phyloP scores from a whole-genome alignment of 1,140 invertebrate genomes.

The Zophobas atratus region DNA sequence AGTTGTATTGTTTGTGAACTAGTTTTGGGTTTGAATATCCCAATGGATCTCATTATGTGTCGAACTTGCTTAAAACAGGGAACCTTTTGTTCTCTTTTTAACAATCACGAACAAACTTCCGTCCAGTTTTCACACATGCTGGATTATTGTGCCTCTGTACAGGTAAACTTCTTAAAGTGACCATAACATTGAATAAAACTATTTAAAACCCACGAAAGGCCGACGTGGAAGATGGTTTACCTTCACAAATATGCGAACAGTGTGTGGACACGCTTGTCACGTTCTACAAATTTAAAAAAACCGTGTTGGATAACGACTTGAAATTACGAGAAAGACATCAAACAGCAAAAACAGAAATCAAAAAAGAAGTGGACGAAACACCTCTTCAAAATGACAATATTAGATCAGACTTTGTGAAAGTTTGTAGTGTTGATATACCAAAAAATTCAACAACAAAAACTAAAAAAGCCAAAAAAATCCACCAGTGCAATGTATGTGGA shows the following conservation, averaged over 20 bases:
- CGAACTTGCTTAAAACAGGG: constrained; percentile 13
- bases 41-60: constrained; percentile 1
- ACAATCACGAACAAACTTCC: constrained; percentile 11
- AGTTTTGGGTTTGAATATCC: background rate
- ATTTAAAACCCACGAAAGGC: constrained; percentile 45
- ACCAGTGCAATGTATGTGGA: constrained; percentile 57
- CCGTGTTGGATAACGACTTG: constrained; percentile 50
- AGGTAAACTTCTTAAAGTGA: background rate
- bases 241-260: constrained; percentile 58
- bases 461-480: constrained; percentile 21
- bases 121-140: background rate
- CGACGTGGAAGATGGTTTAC: constrained; percentile 57
- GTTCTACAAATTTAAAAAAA: constrained; percentile 61
- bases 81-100: constrained; percentile 6
- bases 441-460: too few species aligned
- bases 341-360: background rate
- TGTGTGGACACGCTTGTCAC: constrained; percentile 59
- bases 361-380: background rate
- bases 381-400: too few species aligned
- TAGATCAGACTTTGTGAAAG: constrained; percentile 7
- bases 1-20: background rate
- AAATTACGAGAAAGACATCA: constrained; percentile 43
- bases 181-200: too few species aligned
- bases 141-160: constrained; percentile 20
- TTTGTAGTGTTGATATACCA: constrained; percentile 3